Evolutionary conservation across 2,888 invertebrate genomes (phyloP).

Genomic region (Lordiphosa andalusiaca): DNA sequence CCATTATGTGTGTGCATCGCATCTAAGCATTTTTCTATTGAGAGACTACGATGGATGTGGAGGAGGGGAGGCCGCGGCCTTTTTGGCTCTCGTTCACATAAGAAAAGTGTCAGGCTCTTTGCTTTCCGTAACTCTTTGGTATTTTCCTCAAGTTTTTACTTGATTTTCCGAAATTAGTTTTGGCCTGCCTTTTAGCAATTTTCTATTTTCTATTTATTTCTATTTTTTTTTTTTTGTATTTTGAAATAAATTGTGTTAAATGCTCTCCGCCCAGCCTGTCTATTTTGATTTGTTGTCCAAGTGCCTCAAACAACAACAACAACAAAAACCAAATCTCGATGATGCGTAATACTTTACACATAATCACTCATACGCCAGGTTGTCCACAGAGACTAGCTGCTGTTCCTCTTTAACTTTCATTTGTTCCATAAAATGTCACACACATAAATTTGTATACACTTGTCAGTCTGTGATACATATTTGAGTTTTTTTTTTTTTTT

Average conservation of each 20-base stretch:
- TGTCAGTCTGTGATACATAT: constrained; percentile 15
- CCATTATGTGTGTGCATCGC: constrained; percentile 77
- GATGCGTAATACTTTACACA: constrained; percentile 67
- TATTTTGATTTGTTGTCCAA: constrained; percentile 74
- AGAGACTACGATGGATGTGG: constrained; percentile 39
- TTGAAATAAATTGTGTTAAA: constrained; percentile 71
- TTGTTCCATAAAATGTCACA: constrained; percentile 52
- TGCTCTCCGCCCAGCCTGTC: constrained; percentile 67
- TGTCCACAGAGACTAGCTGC: constrained; percentile 22
- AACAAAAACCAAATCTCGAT: constrained; percentile 18
- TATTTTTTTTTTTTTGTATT: constrained; percentile 34
- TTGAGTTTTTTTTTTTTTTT: constrained; percentile 13
- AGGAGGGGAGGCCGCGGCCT: constrained; percentile 38
- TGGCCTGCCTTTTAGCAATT: constrained; percentile 28
- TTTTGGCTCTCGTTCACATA: constrained; percentile 73
- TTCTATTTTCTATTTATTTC: constrained; percentile 14
- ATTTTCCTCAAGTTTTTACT: constrained; percentile 66
- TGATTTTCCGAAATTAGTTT: constrained; percentile 71
- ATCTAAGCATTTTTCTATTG: constrained; percentile 74
- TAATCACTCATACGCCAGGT: constrained; percentile 64
- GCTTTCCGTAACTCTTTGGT: constrained; percentile 69
- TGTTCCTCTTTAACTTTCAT: constrained; percentile 44
- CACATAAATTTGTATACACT: constrained; percentile 44
- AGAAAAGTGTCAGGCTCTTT: constrained; percentile 56
- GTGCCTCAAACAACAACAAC: constrained; percentile 34